Evolutionary conservation across 2,113 vertebrate species (phyloP).

Genomic region (Ondatra zibethicus): DNA sequence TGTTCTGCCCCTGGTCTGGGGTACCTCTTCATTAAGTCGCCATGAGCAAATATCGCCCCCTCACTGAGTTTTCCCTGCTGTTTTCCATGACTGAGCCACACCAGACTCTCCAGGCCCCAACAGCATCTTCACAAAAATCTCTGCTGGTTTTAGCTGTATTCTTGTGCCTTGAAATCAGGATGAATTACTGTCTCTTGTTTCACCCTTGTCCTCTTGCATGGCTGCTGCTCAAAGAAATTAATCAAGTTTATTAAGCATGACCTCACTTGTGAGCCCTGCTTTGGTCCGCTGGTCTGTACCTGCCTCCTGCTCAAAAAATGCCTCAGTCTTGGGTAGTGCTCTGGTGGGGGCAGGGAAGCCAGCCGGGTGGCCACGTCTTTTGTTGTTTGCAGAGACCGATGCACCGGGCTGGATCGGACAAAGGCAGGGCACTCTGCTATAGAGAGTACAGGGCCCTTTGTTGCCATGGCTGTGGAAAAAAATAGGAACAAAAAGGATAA

Average conservation of each 20-base stretch:
- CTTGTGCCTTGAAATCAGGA: conserved; percentile 63
- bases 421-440: conserved; percentile 63
- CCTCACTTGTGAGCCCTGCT: conserved; percentile 68
- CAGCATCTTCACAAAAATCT: conserved; percentile 49
- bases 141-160: conserved; percentile 46
- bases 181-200: conserved; percentile 69
- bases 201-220: conserved; percentile 65
- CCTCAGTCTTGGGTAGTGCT: neutral
- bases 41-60: neutral
- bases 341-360: conserved; percentile 60
- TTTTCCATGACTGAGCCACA: neutral
- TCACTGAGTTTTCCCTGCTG: neutral
- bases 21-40: conserved; percentile 4
- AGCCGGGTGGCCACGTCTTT: conserved; percentile 63
- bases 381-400: conserved; percentile 67
- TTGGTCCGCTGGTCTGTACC: conserved; percentile 59
- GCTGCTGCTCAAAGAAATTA: conserved; percentile 75
- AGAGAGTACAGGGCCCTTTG: conserved; percentile 63
- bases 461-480: conserved; percentile 74
- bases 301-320: conserved; percentile 58
- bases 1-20: neutral
- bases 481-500: conserved; percentile 74
- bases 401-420: conserved; percentile 52
- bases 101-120: neutral
- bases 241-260: conserved; percentile 79